A percentile compares a stretch with the other conserved stretches of the same genome.
Evolutionary conservation across 2,888 invertebrate genomes (phyloP).

Genomic region (Mystacides longicornis): DNA sequence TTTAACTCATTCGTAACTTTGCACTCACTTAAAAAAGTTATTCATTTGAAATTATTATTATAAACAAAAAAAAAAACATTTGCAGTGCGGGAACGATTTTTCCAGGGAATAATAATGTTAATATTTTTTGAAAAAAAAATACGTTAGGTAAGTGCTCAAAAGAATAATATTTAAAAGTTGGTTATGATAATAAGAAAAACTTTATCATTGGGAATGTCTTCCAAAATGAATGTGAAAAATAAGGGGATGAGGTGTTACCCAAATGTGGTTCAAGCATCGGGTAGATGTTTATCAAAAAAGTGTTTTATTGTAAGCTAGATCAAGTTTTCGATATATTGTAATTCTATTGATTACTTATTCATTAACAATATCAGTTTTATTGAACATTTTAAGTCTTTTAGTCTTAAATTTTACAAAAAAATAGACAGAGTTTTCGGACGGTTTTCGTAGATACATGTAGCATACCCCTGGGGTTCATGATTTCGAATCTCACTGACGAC

Average conservation of each 20-base stretch:
- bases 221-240: slow-evolving; percentile 15
- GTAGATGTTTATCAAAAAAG: too few species aligned
- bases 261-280: too few species aligned
- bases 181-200: slow-evolving; percentile 15
- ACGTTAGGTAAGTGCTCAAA: neutral
- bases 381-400: too few species aligned
- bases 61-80: neutral
- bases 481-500: too few species aligned
- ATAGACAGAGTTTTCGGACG: too few species aligned
- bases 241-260: slow-evolving; percentile 7
- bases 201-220: slow-evolving; percentile 18
- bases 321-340: too few species aligned
- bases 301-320: too few species aligned
- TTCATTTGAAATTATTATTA: neutral
- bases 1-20: neutral
- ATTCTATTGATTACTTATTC: too few species aligned
- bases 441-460: too few species aligned
- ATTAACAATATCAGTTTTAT: too few species aligned
- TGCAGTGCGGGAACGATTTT: neutral
- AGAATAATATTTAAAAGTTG: slow-evolving; percentile 1
- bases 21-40: slow-evolving; percentile 1
- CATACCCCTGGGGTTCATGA: too few species aligned
- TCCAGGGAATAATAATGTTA: neutral
- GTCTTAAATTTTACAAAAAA: too few species aligned
- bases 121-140: neutral